A percentile compares a stretch with the other conserved stretches of the same genome.
These are phyloP conservation scores for Scarus forsteni DNA, from an alignment of 2,797 vertebrate genomes.

Conservation along the genomic window DNA sequence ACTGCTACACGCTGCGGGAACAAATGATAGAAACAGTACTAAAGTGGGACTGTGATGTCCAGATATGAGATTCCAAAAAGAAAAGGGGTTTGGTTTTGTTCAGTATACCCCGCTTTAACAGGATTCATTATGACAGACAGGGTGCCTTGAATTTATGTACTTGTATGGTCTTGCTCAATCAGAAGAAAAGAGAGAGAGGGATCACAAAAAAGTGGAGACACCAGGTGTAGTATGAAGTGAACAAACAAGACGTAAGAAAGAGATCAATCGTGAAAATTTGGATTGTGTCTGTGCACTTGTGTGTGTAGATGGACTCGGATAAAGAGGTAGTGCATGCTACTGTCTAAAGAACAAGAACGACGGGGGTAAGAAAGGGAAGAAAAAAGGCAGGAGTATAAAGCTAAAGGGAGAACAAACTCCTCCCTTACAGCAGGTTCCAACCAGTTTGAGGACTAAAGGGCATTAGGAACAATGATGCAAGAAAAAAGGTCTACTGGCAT, in stretches of 20 bases:
- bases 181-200: conserved; percentile 43
- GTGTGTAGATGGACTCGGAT: conserved; percentile 23
- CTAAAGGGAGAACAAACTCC: conserved; percentile 71
- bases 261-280: conserved; percentile 34
- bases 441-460: conserved; percentile 85
- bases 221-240: conserved; percentile 32
- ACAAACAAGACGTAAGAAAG: conserved; percentile 16
- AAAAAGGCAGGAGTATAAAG: conserved; percentile 62
- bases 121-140: conserved; percentile 45
- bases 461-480: conserved; percentile 83
- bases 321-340: conserved; percentile 32
- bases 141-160: conserved; percentile 59
- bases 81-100: conserved; percentile 8
- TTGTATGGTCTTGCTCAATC: conserved; percentile 73
- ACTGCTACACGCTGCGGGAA: conserved; percentile 61
- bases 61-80: conserved; percentile 12
- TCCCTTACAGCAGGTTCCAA: conserved; percentile 85
- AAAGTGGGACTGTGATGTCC: conserved; percentile 43
- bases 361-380: conserved; percentile 54
- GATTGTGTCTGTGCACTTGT: conserved; percentile 20
- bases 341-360: conserved; percentile 46
- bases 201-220: conserved; percentile 29
- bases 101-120: conserved; percentile 38
- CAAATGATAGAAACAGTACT: conserved; percentile 45
- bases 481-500: conserved; percentile 78